Evolutionary conservation across 2,113 vertebrate species (phyloP).

Genomic region (Mormyrus iriodes): DNA sequence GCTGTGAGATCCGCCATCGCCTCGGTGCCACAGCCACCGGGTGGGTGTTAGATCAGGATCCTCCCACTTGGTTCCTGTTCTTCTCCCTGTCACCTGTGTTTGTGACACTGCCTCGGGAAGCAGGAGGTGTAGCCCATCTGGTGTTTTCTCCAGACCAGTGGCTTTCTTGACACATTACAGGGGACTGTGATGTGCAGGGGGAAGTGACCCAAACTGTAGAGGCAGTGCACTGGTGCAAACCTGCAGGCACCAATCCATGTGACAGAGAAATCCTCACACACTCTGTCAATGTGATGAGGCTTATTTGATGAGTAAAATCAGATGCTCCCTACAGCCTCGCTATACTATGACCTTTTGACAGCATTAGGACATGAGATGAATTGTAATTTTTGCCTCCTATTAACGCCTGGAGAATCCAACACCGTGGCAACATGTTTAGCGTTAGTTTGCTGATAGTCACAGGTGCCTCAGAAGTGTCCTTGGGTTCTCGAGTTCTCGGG

Average conservation of each 20-base stretch:
- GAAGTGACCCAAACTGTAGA: not conserved
- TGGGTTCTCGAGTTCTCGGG: not conserved
- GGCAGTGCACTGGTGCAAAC: not conserved
- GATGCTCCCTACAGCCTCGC: not conserved
- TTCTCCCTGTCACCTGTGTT: not conserved
- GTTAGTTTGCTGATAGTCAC: not conserved
- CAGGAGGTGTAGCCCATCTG: not conserved
- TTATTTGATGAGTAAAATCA: not conserved
- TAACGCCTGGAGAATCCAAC: not conserved
- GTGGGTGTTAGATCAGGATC: not conserved
- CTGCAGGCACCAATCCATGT: too few species aligned
- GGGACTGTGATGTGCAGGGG: not conserved
- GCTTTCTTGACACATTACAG: not conserved
- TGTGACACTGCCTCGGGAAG: not conserved
- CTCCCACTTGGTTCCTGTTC: not conserved
- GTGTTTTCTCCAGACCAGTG: not conserved
- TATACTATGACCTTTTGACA: not conserved
- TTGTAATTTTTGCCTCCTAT: not conserved
- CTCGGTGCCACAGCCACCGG: not conserved
- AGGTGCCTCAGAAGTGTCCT: not conserved
- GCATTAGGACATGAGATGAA: not conserved
- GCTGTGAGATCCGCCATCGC: not conserved
- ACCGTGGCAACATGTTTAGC: not conserved
- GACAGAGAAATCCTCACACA: not conserved
- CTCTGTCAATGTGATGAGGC: not conserved